These are phyloP conservation scores for Cercocebus atys DNA, from an alignment of 2,113 vertebrate species.

Conservation along the genomic window DNA sequence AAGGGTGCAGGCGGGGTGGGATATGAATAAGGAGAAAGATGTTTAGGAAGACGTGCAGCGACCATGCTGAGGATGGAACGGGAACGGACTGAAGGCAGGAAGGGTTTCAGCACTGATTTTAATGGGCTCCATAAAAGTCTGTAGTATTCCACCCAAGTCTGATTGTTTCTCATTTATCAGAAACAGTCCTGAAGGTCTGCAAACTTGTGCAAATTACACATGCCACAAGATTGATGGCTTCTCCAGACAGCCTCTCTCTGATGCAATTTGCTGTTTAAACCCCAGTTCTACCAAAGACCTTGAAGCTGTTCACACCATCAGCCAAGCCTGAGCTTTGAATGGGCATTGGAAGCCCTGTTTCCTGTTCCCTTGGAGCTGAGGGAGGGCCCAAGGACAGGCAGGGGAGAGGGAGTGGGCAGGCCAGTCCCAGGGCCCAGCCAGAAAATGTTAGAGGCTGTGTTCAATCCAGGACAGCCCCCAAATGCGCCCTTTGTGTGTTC, in stretches of 20 bases:
- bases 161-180: slow-evolving; percentile 64
- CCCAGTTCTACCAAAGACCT: slow-evolving; percentile 59
- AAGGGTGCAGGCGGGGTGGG: neutral
- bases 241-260: slow-evolving; percentile 54
- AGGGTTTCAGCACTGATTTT: slow-evolving; percentile 16
- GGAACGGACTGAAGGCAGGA: neutral
- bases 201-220: slow-evolving; percentile 60
- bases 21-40: neutral
- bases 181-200: slow-evolving; percentile 65
- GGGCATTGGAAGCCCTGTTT: neutral
- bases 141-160: slow-evolving; percentile 54
- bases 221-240: slow-evolving; percentile 61
- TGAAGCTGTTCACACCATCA: slow-evolving; percentile 15
- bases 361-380: neutral
- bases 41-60: neutral
- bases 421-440: neutral
- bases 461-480: neutral
- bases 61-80: neutral
- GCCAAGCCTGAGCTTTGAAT: neutral
- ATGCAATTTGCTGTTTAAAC: slow-evolving; percentile 65
- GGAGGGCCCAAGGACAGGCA: neutral
- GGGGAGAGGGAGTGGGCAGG: too few relatives aligned
- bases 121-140: slow-evolving; percentile 48
- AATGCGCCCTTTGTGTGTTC: neutral
- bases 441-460: neutral